Percentiles rank a stretch among this genome's conserved stretches.
These are phyloP conservation scores for Odiellus spinosus DNA, from an alignment of 2,888 invertebrate species.

Conservation along the genomic window DNA sequence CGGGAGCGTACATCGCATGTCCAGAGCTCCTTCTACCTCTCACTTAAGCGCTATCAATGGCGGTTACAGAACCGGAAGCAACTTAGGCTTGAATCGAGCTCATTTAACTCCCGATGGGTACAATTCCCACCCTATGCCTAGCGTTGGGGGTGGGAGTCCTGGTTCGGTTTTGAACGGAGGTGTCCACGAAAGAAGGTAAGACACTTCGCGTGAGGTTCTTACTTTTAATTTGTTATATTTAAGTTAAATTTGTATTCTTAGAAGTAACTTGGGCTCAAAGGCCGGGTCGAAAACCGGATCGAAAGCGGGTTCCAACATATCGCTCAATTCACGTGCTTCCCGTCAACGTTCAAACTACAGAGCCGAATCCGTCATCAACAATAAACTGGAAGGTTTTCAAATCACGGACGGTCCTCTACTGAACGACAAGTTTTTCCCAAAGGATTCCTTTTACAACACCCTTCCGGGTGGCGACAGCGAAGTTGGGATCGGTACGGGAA, in stretches of 20 bases:
- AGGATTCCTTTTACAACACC: constrained; percentile 22
- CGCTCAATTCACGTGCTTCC: constrained; percentile 15
- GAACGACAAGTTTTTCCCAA: constrained; percentile 26
- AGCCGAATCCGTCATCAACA: not conserved
- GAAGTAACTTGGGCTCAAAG: not conserved
- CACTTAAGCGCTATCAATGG: too few relatives aligned
- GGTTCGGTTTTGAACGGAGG: too few relatives aligned
- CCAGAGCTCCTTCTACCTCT: constrained; percentile 5
- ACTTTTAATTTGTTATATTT: too few relatives aligned
- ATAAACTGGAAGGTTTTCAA: constrained; percentile 16
- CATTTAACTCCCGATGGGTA: constrained; percentile 12
- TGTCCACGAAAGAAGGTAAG: too few relatives aligned
- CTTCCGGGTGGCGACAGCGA: constrained; percentile 10
- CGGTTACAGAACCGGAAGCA: too few relatives aligned
- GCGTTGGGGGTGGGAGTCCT: constrained; percentile 3
- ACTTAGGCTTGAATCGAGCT: too few relatives aligned
- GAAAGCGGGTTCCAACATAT: constrained; percentile 16
- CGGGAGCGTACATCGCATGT: constrained; percentile 5
- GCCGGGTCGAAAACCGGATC: constrained; percentile 1
- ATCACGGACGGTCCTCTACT: constrained; percentile 23
- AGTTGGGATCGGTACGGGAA: constrained; percentile 7
- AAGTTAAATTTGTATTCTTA: not conserved
- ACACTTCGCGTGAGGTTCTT: too few relatives aligned
- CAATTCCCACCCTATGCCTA: constrained; percentile 11
- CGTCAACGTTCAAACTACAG: constrained; percentile 2